Percentiles rank a stretch among this genome's conserved stretches.
Evolutionary conservation across 2,888 invertebrate species (phyloP).

Genomic region (Epinotia demarniana): DNA sequence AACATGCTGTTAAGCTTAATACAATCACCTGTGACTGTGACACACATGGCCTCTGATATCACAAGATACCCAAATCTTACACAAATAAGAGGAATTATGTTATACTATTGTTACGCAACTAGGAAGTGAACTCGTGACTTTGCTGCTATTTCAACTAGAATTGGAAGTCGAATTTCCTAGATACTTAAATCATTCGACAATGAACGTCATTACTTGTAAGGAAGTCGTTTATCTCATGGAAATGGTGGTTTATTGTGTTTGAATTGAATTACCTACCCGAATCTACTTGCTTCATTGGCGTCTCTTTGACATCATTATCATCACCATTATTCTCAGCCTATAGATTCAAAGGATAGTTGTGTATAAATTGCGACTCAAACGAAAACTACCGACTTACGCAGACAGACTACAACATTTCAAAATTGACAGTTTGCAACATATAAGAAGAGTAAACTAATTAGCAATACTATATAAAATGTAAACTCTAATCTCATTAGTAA

Average conservation of each 20-base stretch:
- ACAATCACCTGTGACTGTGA: not conserved
- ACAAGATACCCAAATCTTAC: constrained; percentile 32
- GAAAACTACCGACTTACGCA: no score
- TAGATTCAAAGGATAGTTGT: no score
- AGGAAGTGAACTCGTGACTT: constrained; percentile 37
- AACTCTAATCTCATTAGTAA: no score
- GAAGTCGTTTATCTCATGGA: constrained; percentile 6
- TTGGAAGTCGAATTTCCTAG: constrained; percentile 18
- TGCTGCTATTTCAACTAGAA: not conserved
- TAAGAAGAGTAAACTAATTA: no score
- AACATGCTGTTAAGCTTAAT: not conserved
- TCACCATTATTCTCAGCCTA: no score
- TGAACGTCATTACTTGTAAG: constrained; percentile 13
- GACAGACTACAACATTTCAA: no score
- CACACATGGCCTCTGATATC: constrained; percentile 38
- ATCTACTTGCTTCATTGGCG: no score
- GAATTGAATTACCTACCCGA: no score
- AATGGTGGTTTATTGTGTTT: not conserved
- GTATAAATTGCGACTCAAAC: no score
- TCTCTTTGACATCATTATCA: no score
- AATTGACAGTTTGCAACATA: no score
- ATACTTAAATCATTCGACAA: constrained; percentile 1
- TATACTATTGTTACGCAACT: constrained; percentile 23
- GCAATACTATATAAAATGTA: no score
- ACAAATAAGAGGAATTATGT: constrained; percentile 39